phyloP scores from a whole-genome alignment of 1,140 invertebrate genomes.

The Artemia franciscana region DNA sequence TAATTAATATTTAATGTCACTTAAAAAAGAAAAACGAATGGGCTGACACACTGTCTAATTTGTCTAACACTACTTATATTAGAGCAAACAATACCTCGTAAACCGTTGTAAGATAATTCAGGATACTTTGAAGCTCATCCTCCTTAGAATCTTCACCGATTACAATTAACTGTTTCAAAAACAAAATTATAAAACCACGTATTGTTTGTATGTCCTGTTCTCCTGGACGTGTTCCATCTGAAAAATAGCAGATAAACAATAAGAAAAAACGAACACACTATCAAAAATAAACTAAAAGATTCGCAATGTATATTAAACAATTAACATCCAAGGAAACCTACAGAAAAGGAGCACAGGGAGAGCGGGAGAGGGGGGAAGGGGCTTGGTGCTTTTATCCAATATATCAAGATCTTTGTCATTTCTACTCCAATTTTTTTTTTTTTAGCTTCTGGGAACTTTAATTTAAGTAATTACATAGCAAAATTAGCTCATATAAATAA shows the following conservation, averaged over 20 bases:
- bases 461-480: no score
- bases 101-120: constrained; percentile 92
- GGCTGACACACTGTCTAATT: no score
- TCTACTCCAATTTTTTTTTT: no score
- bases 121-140: constrained; percentile 90
- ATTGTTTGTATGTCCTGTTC: constrained; percentile 84
- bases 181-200: constrained; percentile 78
- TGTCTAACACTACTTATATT: constrained; percentile 4
- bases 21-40: no score
- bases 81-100: constrained; percentile 82
- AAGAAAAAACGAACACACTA: not conserved
- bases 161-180: constrained; percentile 87
- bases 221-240: constrained; percentile 75
- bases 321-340: not conserved
- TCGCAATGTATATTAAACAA: not conserved
- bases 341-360: not conserved
- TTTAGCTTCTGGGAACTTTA: no score
- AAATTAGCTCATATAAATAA: no score
- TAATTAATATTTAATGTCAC: not conserved
- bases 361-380: not conserved
- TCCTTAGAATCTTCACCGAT: constrained; percentile 91
- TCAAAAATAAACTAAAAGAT: not conserved
- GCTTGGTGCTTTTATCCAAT: not conserved
- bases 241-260: constrained; percentile 15
- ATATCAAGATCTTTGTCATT: no score